phyloP scores from a whole-genome alignment of 2,888 invertebrate species.

The Coelinius sp. region DNA sequence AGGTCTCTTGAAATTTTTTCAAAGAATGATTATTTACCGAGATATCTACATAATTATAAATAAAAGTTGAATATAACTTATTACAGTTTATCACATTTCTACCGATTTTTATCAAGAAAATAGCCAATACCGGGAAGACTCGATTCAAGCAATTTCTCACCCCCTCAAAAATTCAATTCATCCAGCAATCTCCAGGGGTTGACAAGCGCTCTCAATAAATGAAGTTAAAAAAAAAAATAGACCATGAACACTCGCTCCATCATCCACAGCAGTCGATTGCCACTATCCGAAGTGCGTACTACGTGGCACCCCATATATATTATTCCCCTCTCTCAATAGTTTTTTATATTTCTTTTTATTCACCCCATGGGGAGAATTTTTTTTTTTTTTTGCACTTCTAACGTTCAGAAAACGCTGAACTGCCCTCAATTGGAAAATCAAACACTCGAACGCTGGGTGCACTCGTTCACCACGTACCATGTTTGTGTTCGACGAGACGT shows the following conservation, averaged over 20 bases:
- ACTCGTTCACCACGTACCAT: slow-evolving; percentile 34
- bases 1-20: neutral
- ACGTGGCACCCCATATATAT: slow-evolving; percentile 13
- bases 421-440: slow-evolving; percentile 47
- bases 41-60: neutral
- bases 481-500: slow-evolving; percentile 48
- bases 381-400: slow-evolving; percentile 15
- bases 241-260: slow-evolving; percentile 17
- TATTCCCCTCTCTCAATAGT: neutral
- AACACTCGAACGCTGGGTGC: slow-evolving; percentile 40
- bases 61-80: too few species aligned
- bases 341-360: slow-evolving; percentile 28
- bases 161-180: slow-evolving; percentile 33
- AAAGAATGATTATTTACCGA: neutral
- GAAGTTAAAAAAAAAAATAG: slow-evolving; percentile 11
- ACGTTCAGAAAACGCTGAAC: slow-evolving; percentile 38
- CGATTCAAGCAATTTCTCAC: slow-evolving; percentile 11
- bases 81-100: too few species aligned
- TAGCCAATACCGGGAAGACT: neutral
- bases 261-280: slow-evolving; percentile 6
- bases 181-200: slow-evolving; percentile 29
- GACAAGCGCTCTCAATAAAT: slow-evolving; percentile 18
- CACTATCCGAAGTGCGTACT: slow-evolving; percentile 4
- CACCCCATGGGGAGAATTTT: neutral
- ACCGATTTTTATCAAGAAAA: neutral